Evolutionary conservation across 53 echinoderm and acorn worm species (phyloP).

Genomic region (Arbacia lixula): DNA sequence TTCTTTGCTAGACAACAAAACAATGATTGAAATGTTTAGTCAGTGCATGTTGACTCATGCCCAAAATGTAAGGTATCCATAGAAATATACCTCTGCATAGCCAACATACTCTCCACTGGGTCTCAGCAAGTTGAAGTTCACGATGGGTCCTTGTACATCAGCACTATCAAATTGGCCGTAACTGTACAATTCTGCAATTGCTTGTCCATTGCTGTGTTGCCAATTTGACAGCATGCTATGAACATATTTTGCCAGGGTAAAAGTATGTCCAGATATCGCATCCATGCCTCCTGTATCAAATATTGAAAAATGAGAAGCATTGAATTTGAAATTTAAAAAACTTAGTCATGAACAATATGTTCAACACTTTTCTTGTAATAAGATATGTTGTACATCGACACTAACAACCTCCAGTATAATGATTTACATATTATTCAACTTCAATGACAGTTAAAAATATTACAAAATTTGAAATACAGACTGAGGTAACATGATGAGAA

Average conservation of each 20-base stretch:
- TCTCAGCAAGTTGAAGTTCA: slow-evolving; percentile 84
- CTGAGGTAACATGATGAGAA: neutral
- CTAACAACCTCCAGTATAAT: no score
- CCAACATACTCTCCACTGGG: slow-evolving; percentile 82
- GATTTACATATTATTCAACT: no score
- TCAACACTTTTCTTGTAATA: no score
- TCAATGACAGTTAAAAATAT: no score
- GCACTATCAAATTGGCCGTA: slow-evolving; percentile 54
- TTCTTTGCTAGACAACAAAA: neutral
- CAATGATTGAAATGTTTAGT: neutral
- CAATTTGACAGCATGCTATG: slow-evolving; percentile 56
- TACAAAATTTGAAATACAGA: neutral
- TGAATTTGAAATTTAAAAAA: no score
- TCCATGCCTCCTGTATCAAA: slow-evolving; percentile 72
- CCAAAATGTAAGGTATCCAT: no score
- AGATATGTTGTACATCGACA: no score
- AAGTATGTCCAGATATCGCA: slow-evolving; percentile 75
- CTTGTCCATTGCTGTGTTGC: slow-evolving; percentile 67
- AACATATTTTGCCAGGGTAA: slow-evolving; percentile 77
- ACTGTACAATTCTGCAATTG: slow-evolving; percentile 76
- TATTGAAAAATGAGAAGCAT: no score
- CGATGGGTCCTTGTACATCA: slow-evolving; percentile 83
- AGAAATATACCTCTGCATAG: slow-evolving; percentile 91
- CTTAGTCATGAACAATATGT: no score
- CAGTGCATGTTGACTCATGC: no score